Conservation (phyloP, 2,113 vertebrate genomes). For the Panthera leo region DNA sequence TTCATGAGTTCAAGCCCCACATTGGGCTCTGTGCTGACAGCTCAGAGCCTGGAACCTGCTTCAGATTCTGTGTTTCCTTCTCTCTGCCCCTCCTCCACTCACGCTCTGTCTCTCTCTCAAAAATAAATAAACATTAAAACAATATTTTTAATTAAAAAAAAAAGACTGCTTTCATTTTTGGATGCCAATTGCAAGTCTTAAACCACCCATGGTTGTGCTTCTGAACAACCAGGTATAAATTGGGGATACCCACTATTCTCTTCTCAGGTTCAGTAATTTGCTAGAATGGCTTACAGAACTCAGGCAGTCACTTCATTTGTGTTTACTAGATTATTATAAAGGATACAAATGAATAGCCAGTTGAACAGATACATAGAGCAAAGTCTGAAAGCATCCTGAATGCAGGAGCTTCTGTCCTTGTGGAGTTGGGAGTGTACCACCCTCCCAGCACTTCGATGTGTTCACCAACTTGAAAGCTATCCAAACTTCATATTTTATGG, state of each 20-base stretch:
- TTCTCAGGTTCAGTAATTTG: not conserved
- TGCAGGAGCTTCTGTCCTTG: not conserved
- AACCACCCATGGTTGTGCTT: not conserved
- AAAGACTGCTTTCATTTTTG: not conserved
- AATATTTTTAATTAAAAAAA: no score
- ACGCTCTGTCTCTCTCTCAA: no score
- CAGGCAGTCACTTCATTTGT: not conserved
- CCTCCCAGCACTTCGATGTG: not conserved
- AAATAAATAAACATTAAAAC: no score
- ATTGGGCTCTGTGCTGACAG: no score
- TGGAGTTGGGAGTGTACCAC: not conserved
- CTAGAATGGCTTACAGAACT: not conserved
- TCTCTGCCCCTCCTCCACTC: no score
- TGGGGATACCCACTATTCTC: not conserved
- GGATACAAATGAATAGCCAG: not conserved
- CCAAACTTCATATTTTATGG: not conserved
- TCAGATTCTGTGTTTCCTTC: no score
- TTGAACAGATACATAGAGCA: not conserved
- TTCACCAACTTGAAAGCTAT: not conserved
- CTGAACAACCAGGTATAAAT: not conserved
- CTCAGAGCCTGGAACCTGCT: no score
- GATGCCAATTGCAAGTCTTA: not conserved
- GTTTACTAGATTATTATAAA: constrained; percentile 3
- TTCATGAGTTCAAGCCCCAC: no score
- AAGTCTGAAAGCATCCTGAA: not conserved